These are phyloP conservation scores for Enteromius viviparus DNA, from an alignment of 2,797 vertebrate species.

Conservation along the genomic window DNA sequence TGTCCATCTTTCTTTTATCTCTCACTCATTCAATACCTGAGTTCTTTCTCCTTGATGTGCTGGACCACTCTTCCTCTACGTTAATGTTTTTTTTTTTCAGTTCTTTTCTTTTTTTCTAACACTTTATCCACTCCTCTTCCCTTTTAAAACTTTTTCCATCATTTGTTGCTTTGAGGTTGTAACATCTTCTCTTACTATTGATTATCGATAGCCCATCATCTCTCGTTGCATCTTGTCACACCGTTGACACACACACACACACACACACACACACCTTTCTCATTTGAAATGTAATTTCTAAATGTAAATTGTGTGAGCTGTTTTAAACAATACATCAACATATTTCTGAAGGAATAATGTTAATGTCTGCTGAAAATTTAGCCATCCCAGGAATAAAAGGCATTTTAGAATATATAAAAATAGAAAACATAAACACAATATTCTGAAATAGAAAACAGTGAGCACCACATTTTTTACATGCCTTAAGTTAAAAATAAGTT, in stretches of 20 bases:
- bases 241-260: no score
- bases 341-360: not conserved
- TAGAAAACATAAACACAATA: not conserved
- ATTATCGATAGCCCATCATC: constrained; percentile 21
- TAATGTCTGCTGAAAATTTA: not conserved
- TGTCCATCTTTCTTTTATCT: constrained; percentile 48
- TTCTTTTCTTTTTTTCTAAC: constrained; percentile 3
- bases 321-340: no score
- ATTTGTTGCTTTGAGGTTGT: constrained; percentile 23
- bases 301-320: no score
- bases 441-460: not conserved
- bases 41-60: constrained; percentile 34
- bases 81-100: not conserved
- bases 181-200: constrained; percentile 11
- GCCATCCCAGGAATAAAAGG: not conserved
- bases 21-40: constrained; percentile 36
- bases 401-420: not conserved
- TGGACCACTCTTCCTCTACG: constrained; percentile 35
- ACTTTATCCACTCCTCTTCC: not conserved
- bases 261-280: no score
- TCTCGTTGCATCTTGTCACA: no score
- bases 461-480: not conserved
- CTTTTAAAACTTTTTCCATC: not conserved
- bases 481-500: not conserved
- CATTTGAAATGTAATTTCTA: not conserved